Conservation (phyloP, 2,888 invertebrate genomes). For the Scaptomyza polygonia region DNA sequence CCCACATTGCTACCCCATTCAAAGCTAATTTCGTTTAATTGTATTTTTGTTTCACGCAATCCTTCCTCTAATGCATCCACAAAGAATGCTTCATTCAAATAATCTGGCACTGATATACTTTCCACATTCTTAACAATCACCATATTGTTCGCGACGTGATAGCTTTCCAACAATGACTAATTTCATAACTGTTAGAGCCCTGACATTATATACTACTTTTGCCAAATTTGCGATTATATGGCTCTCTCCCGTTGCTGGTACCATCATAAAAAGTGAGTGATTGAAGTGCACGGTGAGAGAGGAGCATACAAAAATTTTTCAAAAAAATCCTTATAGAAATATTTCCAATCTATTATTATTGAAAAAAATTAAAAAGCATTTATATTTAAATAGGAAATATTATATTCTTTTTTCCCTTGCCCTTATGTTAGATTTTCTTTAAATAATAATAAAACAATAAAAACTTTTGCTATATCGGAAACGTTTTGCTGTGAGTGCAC, state of each 20-base stretch:
- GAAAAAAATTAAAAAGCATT: no score
- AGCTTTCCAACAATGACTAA: slow-evolving; percentile 24
- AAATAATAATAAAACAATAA: slow-evolving; percentile 1
- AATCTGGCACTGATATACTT: slow-evolving; percentile 73
- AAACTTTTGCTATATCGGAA: neutral
- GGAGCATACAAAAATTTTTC: neutral
- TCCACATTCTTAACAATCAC: slow-evolving; percentile 58
- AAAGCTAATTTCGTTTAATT: slow-evolving; percentile 65
- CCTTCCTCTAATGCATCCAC: slow-evolving; percentile 78
- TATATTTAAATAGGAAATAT: no score
- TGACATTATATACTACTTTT: slow-evolving; percentile 28
- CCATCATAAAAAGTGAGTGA: neutral
- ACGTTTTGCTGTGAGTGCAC: slow-evolving; percentile 3
- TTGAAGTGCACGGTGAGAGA: slow-evolving; percentile 5
- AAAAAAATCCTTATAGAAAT: neutral
- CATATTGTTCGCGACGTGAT: slow-evolving; percentile 31
- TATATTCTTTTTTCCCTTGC: no score
- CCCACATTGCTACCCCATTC: slow-evolving; percentile 81
- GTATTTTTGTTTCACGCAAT: slow-evolving; percentile 62
- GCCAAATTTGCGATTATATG: slow-evolving; percentile 3
- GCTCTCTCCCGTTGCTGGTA: slow-evolving; percentile 5
- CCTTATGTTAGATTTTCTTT: no score
- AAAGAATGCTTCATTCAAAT: slow-evolving; percentile 73
- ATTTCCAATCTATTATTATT: no score
- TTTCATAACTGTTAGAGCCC: neutral